phyloP scores from a whole-genome alignment of 2,797 vertebrate genomes.

The Poecilia picta region DNA sequence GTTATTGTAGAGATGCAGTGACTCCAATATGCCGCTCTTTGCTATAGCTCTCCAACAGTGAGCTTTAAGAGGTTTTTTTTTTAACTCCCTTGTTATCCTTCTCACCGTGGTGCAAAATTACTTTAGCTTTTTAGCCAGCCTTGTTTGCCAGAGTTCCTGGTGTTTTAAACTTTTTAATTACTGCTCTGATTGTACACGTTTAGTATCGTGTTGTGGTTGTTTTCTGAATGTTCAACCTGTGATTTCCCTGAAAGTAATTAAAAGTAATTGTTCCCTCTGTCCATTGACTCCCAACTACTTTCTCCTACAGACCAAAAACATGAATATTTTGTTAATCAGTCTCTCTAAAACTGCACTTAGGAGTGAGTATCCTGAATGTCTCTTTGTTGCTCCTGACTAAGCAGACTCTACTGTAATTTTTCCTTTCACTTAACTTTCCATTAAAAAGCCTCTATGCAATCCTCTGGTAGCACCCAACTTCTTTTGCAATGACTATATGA shows the following conservation, averaged over 20 bases:
- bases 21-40: neutral
- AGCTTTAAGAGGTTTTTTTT: neutral
- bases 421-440: neutral
- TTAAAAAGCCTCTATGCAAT: neutral
- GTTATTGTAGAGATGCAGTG: neutral
- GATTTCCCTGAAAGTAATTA: neutral
- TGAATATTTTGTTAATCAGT: neutral
- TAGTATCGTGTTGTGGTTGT: neutral
- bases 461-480: neutral
- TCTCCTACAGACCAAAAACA: neutral
- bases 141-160: neutral
- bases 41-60: neutral
- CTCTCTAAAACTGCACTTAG: neutral
- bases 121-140: neutral
- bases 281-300: neutral
- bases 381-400: neutral
- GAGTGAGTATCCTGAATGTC: neutral
- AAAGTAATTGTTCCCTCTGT: neutral
- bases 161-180: neutral
- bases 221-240: neutral
- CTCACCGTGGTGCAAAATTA: neutral
- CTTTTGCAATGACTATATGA: neutral
- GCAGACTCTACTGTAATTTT: neutral
- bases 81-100: neutral
- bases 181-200: neutral